These are phyloP conservation scores for Illadopsis cleaveri DNA, from an alignment of 2,113 vertebrate genomes.

Conservation along the genomic window DNA sequence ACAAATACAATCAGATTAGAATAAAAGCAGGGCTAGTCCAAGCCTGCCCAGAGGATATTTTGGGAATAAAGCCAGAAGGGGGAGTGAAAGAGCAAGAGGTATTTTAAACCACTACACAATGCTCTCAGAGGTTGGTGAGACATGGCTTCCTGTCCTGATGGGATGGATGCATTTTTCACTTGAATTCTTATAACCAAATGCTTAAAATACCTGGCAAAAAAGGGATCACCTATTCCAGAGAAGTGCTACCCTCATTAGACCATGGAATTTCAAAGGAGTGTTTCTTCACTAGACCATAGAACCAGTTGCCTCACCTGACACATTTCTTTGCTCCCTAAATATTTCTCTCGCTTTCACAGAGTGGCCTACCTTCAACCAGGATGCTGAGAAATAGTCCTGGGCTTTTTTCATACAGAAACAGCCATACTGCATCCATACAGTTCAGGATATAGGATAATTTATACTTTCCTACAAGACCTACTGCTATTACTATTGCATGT, in stretches of 20 bases:
- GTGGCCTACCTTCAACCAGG: background rate
- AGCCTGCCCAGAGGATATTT: background rate
- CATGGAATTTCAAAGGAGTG: background rate
- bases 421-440: background rate
- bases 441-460: background rate
- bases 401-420: background rate
- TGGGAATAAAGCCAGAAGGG: background rate
- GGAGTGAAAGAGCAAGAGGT: background rate
- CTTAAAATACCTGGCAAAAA: background rate
- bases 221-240: background rate
- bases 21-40: background rate
- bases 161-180: background rate
- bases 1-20: background rate
- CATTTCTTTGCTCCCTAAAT: background rate
- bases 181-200: background rate
- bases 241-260: background rate
- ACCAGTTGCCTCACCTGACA: background rate
- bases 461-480: background rate
- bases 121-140: background rate
- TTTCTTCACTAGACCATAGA: background rate
- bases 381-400: background rate
- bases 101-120: background rate
- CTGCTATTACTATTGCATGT: background rate
- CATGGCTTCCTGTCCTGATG: background rate
- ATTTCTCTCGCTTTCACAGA: background rate